phyloP scores from a whole-genome alignment of 2,888 invertebrate genomes.

The Eudasyphora cyanicolor region DNA sequence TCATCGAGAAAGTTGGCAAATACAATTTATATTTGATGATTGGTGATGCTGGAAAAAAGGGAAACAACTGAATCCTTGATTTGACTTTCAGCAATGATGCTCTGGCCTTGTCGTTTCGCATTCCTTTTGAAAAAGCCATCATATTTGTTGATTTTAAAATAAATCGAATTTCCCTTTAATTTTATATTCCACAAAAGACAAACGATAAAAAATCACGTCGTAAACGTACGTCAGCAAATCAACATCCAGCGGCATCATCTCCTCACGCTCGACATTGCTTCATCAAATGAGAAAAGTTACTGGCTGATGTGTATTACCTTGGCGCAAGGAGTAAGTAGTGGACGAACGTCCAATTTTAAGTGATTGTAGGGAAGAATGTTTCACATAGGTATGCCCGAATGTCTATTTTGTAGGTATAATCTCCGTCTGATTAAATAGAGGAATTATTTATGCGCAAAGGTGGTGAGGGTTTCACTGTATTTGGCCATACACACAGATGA shows the following conservation, averaged over 20 bases:
- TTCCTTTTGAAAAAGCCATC: not conserved
- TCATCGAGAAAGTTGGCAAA: conserved; percentile 34
- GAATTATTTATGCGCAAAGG: conserved; percentile 32
- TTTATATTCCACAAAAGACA: conserved; percentile 68
- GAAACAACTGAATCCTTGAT: conserved; percentile 47
- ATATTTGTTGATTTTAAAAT: conserved; percentile 69
- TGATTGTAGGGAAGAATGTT: no score
- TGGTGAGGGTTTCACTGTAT: not conserved
- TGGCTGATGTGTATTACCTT: not conserved
- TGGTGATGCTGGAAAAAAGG: not conserved
- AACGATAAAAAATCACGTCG: conserved; percentile 40
- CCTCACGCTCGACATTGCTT: conserved; percentile 8
- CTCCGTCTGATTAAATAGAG: conserved; percentile 37
- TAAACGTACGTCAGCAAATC: no score
- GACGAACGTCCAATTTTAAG: not conserved
- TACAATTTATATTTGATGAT: conserved; percentile 45
- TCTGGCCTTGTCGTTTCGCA: conserved; percentile 11
- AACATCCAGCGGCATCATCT: not conserved
- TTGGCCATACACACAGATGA: not conserved
- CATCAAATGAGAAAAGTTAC: not conserved
- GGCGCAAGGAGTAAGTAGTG: not conserved
- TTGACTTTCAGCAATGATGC: conserved; percentile 36
- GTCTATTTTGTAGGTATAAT: conserved; percentile 28
- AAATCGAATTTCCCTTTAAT: conserved; percentile 73
- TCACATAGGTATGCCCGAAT: not conserved